Conservation (phyloP, 30 jellyfish, hydroid and myxozoan genomes). For the Nemopilema nomurai region DNA sequence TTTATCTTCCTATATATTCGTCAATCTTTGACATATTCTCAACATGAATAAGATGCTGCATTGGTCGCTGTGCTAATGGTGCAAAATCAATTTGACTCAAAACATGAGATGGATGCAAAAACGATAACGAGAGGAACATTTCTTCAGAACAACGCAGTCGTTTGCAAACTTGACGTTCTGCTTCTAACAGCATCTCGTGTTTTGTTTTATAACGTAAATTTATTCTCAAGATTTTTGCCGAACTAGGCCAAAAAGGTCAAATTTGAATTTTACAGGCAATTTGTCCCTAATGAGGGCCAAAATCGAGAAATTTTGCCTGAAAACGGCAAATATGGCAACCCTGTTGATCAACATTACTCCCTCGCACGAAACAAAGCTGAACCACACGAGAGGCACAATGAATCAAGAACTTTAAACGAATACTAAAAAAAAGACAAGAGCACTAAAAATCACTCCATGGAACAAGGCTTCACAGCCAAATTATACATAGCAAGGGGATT, state of each 20-base stretch:
- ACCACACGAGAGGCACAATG: too few species aligned
- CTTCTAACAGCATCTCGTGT: constrained; percentile 17
- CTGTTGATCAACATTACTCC: too few species aligned
- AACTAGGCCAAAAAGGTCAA: too few species aligned
- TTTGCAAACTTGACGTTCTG: constrained; percentile 31
- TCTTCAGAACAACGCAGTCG: constrained; percentile 31
- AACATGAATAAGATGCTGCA: constrained; percentile 11
- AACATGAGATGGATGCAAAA: constrained; percentile 20
- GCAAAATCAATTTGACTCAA: constrained; percentile 9
- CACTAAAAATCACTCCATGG: not conserved
- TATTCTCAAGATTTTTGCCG: too few species aligned
- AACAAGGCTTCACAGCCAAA: not conserved
- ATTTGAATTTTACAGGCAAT: too few species aligned
- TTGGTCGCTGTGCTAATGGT: constrained; percentile 1
- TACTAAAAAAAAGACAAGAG: not conserved
- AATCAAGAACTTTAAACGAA: not conserved
- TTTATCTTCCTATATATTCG: constrained; percentile 14
- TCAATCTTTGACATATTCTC: not conserved
- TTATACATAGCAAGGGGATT: too few species aligned
- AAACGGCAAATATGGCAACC: too few species aligned
- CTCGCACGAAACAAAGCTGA: too few species aligned
- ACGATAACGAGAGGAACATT: not conserved
- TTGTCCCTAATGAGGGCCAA: too few species aligned
- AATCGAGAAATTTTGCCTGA: too few species aligned
- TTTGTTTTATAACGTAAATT: too few species aligned